Evolutionary conservation across 2,888 invertebrate species (phyloP), one percentile per base, ranked within the genome.

Genomic region (Carterocephalus palaemon): DNA sequence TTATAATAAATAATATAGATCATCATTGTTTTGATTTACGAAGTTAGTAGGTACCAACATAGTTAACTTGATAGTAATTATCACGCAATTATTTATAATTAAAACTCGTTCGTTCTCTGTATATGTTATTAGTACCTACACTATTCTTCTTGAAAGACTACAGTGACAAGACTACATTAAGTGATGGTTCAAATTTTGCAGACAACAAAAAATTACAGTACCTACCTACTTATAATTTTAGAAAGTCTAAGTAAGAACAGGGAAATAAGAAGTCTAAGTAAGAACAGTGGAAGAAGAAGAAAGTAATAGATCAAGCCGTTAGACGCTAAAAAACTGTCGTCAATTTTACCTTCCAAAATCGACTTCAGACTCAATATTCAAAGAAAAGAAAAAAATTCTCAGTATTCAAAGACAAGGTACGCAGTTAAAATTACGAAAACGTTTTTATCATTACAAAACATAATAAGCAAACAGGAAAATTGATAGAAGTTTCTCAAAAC

Each of bases 31-130:
- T 34, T 24, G 4, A 20, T 28, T 9, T 3, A 33, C 7, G 32
- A 10, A n/a, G 20, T 33, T 19, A n/a, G n/a, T n/a, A n/a, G n/a
- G n/a, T n/a, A n/a, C n/a, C n/a, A n/a, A n/a, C n/a, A 19, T 28
- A 34, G 4, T 19, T 13, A 13, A 9, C 26, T 34, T 22, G 28
- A 34, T 34, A 42, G 15, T 12, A 42, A 42, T 42, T 34, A 42
- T 33, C 33, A 9, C 22, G 22, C 15, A 42, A 9, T 42, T 42
- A 42, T 12, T 22, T 34, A 28, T 34, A 34, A 42, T 42, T 42
- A 34, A 26, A 15, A 13, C 28, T 22, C 28, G 20, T 20, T 19
- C 17, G 34, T 26, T 29, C 22, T 4, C 13, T 28, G 38, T 29
- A 26, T 38, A 34, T 4, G 7, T 34, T 28, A 33, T n/a, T 9